Percentiles rank a stretch among this genome's conserved stretches.
Conservation (phyloP, 37 sponge, comb jelly and placozoan species). For the Bolinopsis microptera region DNA sequence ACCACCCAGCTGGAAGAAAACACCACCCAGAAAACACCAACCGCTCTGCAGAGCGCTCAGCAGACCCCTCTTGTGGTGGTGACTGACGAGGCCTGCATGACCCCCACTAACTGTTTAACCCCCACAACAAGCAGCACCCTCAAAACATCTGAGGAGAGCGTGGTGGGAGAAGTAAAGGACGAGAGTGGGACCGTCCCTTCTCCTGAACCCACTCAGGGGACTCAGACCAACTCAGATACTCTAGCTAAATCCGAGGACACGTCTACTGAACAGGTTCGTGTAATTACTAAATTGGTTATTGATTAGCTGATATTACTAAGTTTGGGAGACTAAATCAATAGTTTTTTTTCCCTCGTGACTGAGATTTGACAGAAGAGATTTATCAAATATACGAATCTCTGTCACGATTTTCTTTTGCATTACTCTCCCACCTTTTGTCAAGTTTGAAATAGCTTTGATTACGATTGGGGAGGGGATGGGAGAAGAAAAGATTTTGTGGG, state of each 20-base stretch:
- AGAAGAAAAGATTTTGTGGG: too few species aligned
- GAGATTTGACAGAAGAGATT: too few species aligned
- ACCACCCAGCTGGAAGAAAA: not conserved
- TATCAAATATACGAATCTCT: too few species aligned
- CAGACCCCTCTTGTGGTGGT: not conserved
- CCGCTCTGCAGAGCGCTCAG: not conserved
- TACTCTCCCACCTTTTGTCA: too few species aligned
- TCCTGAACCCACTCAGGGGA: not conserved
- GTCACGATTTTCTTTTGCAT: too few species aligned
- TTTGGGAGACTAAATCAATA: too few species aligned
- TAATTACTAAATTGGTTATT: too few species aligned
- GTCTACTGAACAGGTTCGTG: not conserved
- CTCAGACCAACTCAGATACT: not conserved
- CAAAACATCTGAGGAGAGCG: not conserved
- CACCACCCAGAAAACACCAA: not conserved
- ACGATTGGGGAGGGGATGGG: too few species aligned
- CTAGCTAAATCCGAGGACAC: not conserved
- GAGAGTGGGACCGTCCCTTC: not conserved
- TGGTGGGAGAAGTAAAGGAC: not conserved
- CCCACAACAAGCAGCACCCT: not conserved
- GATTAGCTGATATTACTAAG: too few species aligned
- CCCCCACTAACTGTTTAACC: conserved; percentile 7
- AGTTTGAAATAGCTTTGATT: too few species aligned
- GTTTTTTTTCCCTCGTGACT: too few species aligned
- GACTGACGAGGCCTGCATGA: conserved; percentile 31